Evolutionary conservation across 2,113 vertebrate species (phyloP).

Genomic region (Columba livia): DNA sequence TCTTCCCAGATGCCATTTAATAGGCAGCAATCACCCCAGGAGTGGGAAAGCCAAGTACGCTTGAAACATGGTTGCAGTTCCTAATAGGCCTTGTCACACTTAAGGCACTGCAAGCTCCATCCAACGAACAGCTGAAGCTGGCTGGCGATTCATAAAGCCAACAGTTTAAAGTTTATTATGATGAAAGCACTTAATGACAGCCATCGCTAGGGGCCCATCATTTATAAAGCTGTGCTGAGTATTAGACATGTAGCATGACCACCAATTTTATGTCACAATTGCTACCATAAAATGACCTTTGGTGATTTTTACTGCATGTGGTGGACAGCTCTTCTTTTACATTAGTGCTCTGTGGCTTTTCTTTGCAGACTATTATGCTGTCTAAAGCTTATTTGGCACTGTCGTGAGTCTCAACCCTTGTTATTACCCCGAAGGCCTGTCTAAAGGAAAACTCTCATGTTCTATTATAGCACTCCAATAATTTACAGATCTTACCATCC

Average conservation of each 20-base stretch:
- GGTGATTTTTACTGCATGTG: constrained; percentile 87
- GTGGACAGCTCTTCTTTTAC: constrained; percentile 86
- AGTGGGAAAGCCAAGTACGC: constrained; percentile 85
- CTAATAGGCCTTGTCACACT: constrained; percentile 90
- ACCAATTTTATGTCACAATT: constrained; percentile 89
- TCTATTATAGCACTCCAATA: constrained; percentile 79
- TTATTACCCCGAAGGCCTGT: constrained; percentile 85
- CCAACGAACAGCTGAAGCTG: constrained; percentile 86
- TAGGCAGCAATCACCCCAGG: constrained; percentile 89
- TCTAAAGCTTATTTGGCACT: constrained; percentile 85
- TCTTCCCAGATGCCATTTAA: constrained; percentile 87
- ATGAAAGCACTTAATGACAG: constrained; percentile 92
- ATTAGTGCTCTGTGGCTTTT: constrained; percentile 86
- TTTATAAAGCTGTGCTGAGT: constrained; percentile 86
- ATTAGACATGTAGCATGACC: constrained; percentile 89
- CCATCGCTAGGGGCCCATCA: constrained; percentile 87
- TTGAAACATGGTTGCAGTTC: constrained; percentile 88
- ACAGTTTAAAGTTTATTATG: constrained; percentile 93
- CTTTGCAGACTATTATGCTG: constrained; percentile 87
- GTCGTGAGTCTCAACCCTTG: constrained; percentile 83
- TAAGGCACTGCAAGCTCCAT: constrained; percentile 85
- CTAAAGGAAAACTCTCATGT: constrained; percentile 75
- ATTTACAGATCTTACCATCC: constrained; percentile 79
- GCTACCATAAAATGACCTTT: constrained; percentile 89
- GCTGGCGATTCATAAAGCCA: constrained; percentile 89